Percentiles rank a stretch among this genome's conserved stretches.
These are phyloP conservation scores for Oplegnathus fasciatus DNA, from an alignment of 2,113 vertebrate species.

Conservation along the genomic window DNA sequence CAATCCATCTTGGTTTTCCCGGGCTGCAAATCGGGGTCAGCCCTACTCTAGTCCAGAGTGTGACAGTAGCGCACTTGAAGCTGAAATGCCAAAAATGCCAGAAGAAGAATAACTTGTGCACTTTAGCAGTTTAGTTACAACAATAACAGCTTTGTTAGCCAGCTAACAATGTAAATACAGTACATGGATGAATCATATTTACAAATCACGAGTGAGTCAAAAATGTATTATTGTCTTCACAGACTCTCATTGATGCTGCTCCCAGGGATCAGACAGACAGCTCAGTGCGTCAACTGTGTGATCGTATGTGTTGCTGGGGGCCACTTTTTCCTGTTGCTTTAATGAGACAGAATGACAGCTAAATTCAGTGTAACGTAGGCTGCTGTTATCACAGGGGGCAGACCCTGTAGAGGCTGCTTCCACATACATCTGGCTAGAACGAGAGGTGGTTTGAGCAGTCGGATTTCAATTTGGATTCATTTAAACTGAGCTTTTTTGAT, in stretches of 20 bases:
- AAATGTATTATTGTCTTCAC: not conserved
- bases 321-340: not conserved
- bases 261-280: not conserved
- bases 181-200: not conserved
- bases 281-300: not conserved
- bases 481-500: not conserved
- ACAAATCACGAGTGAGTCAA: not conserved
- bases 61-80: not conserved
- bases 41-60: not conserved
- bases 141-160: not conserved
- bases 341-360: not conserved
- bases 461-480: not conserved
- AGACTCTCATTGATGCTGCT: not conserved
- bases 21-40: constrained; percentile 9
- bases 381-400: not conserved
- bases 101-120: not conserved
- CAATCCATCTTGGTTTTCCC: constrained; percentile 4
- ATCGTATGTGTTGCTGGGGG: not conserved
- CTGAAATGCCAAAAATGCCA: not conserved
- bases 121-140: not conserved
- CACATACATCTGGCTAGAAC: not conserved
- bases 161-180: not conserved
- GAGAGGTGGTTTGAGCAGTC: not conserved
- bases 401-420: not conserved
- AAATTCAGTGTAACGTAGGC: not conserved